Conservation (phyloP, 2,797 vertebrate species). For the Amblyopsis hoosieri region DNA sequence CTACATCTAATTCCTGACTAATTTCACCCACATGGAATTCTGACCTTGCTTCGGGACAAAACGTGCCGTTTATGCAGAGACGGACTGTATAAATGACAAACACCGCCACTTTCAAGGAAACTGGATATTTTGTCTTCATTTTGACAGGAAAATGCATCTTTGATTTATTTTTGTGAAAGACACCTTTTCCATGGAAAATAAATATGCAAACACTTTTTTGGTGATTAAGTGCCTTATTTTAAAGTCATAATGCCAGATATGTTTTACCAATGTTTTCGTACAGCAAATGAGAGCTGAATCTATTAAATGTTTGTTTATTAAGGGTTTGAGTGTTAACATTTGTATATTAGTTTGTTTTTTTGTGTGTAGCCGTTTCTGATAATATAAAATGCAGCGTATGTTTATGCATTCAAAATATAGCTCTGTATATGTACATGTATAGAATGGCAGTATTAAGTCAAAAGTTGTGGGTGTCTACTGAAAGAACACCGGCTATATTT, state of each 20-base stretch:
- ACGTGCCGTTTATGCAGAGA: constrained; percentile 35
- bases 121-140: constrained; percentile 43
- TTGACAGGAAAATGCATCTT: constrained; percentile 36
- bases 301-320: constrained; percentile 39
- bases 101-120: constrained; percentile 25
- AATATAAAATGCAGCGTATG: constrained; percentile 43
- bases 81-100: constrained; percentile 33
- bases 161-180: constrained; percentile 22
- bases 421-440: constrained; percentile 29
- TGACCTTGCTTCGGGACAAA: constrained; percentile 26
- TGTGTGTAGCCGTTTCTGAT: constrained; percentile 39
- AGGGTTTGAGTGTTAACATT: constrained; percentile 46
- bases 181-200: constrained; percentile 9
- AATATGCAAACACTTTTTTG: too few relatives aligned
- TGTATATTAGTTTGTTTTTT: constrained; percentile 37
- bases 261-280: constrained; percentile 19
- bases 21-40: constrained; percentile 32
- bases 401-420: constrained; percentile 38
- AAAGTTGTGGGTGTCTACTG: neutral
- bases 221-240: constrained; percentile 31
- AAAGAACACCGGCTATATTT: neutral
- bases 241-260: constrained; percentile 27
- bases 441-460: constrained; percentile 14
- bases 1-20: constrained; percentile 26
- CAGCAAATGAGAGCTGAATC: constrained; percentile 22